phyloP scores from a whole-genome alignment of 2,797 vertebrate species.

The Bovichtus variegatus region DNA sequence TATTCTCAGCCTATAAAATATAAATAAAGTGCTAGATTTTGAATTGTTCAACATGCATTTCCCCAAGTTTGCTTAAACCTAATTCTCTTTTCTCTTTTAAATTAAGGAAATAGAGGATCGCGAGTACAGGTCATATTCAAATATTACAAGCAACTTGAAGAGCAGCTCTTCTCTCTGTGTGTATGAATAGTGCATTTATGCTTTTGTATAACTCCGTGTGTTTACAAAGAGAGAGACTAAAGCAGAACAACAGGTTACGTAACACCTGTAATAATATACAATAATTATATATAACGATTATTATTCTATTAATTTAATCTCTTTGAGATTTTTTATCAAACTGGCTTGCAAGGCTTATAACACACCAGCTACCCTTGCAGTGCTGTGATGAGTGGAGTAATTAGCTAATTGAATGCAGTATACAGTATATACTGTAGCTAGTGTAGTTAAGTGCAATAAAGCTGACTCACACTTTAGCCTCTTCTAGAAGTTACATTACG shows the following conservation, averaged over 20 bases:
- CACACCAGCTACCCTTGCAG: conserved; percentile 45
- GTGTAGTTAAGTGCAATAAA: conserved; percentile 49
- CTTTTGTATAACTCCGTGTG: not conserved
- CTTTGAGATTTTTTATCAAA: conserved; percentile 26
- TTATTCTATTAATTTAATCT: conserved; percentile 4
- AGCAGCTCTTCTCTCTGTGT: not conserved
- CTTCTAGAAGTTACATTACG: conserved; percentile 64
- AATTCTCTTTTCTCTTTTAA: not conserved
- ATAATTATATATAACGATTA: not conserved
- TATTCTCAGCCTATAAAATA: not conserved
- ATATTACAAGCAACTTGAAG: not conserved
- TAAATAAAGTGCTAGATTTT: not conserved
- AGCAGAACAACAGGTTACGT: conserved; percentile 6
- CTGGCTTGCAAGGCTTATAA: conserved; percentile 20
- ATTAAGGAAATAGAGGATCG: not conserved
- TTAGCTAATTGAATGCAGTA: conserved; percentile 77
- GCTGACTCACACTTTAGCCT: conserved; percentile 69
- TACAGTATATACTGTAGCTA: conserved; percentile 46
- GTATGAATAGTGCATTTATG: not conserved
- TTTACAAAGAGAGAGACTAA: not conserved
- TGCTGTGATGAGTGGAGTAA: conserved; percentile 57
- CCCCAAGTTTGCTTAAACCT: not conserved
- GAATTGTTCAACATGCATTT: not conserved
- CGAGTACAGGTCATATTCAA: not conserved
- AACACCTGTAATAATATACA: conserved; percentile 13